Conservation (phyloP, 2,888 invertebrate species). For the Neoaliturus tenellus region DNA sequence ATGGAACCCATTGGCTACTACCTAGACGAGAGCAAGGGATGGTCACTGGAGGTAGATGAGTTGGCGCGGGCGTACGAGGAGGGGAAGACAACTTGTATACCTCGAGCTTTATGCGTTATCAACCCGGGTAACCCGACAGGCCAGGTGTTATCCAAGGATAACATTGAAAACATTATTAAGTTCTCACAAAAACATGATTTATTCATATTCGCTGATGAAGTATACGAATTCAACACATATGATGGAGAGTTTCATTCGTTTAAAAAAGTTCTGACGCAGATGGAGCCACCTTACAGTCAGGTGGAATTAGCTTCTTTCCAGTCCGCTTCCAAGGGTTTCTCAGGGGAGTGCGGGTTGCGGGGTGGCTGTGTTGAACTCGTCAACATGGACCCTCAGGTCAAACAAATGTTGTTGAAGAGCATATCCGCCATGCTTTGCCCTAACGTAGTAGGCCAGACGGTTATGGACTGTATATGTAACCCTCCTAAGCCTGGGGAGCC, state of each 20-base stretch:
- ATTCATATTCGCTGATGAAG: constrained; percentile 76
- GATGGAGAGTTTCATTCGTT: constrained; percentile 78
- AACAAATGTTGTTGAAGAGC: constrained; percentile 74
- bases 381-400: constrained; percentile 76
- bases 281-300: constrained; percentile 76
- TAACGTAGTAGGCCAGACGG: constrained; percentile 77
- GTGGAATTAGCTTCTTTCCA: constrained; percentile 79
- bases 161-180: constrained; percentile 78
- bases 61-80: constrained; percentile 74
- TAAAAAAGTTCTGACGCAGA: constrained; percentile 76
- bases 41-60: constrained; percentile 76
- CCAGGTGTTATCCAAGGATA: constrained; percentile 76
- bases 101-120: constrained; percentile 77
- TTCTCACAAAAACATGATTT: constrained; percentile 78
- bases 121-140: constrained; percentile 82
- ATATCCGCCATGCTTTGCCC: constrained; percentile 79
- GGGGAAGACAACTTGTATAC: constrained; percentile 72
- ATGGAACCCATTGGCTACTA: constrained; percentile 80
- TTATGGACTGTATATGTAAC: constrained; percentile 75
- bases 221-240: constrained; percentile 80
- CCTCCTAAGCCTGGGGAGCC: constrained; percentile 77
- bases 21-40: constrained; percentile 76
- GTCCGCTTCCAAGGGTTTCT: constrained; percentile 71
- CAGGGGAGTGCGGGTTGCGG: constrained; percentile 75
- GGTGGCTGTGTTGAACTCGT: constrained; percentile 78